Evolutionary conservation across 2,888 invertebrate species (phyloP), one percentile per base, ranked within the genome.

Genomic region (Tetrapedia diversipes): DNA sequence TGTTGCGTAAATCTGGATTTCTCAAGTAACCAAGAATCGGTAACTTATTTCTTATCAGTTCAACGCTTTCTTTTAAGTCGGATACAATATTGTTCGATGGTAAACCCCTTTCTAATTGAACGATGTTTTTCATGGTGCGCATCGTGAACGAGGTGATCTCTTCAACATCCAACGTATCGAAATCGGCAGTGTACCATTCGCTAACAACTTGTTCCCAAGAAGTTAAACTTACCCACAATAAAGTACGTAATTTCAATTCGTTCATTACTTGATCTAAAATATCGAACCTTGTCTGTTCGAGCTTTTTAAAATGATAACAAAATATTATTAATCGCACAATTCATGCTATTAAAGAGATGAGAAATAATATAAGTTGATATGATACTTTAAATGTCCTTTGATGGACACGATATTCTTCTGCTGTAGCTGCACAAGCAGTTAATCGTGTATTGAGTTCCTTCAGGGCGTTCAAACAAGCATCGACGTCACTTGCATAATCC

Each of bases 361-460:
- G 4, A 29, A 61, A 47, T 24, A 11, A 3, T 34, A 4, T 4
- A 19, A 19, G 4, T 8, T n/a, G 4, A 16, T 41, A 19, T 7
- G 7, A 11, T 91, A 96, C 96, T 93, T 96, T 95, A 87, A 98
- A 97, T 88, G 96, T 95, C 90, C 96, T 97, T 91, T 98, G 98
- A 92, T 96, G 96, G 0, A 94, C 94, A 79, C 96, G 95, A 89
- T 95, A 97, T 86, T 96, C 95, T 66, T 94, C 94, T 0, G 97
- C 96, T 70, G 93, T 93, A n/a, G 93, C 93, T 63, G 95, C 94
- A 77, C 96, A 95, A 0, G 92, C 93, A 16, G 92, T 91, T 27
- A 98, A 92, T 77, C 94, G 94, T 1, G 94, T 94, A 72, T 94
- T 92, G 0, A 97, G 92, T 1, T 94, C 94, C 7, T 94, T 93